A percentile compares a stretch with the other conserved stretches of the same genome.
Conservation (phyloP, 2,113 vertebrate genomes). For the Pardalotus punctatus region DNA sequence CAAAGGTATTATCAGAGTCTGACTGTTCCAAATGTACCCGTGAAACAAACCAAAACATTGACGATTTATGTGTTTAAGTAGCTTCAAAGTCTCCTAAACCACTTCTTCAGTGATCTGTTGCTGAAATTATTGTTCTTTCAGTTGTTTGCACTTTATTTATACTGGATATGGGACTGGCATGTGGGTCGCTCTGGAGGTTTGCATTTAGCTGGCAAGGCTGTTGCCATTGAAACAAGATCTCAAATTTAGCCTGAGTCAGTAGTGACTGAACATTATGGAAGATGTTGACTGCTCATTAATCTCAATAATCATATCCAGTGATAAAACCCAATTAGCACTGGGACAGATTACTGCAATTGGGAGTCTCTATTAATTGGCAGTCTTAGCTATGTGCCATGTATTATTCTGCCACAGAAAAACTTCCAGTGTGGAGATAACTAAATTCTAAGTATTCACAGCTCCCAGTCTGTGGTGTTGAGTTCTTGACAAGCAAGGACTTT, state of each 20-base stretch:
- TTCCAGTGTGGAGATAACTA: background rate
- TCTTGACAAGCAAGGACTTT: background rate
- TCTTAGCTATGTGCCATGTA: background rate
- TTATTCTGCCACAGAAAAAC: background rate
- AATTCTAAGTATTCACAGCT: background rate
- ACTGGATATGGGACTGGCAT: background rate
- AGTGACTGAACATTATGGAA: background rate
- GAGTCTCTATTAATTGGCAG: background rate
- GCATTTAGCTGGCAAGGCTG: background rate
- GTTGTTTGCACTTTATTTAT: background rate
- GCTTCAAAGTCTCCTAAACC: background rate
- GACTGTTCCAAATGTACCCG: background rate
- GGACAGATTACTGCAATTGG: background rate
- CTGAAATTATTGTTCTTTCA: background rate
- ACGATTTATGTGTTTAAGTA: background rate
- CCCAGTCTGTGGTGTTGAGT: background rate
- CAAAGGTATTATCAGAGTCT: background rate
- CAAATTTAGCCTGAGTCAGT: background rate
- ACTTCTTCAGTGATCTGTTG: background rate
- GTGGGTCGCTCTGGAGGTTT: background rate
- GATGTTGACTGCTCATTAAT: background rate
- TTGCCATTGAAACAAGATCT: background rate
- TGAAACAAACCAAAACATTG: accelerated
- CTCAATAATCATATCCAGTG: background rate
- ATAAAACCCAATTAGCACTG: background rate